Evolutionary conservation across 1,140 invertebrate species (phyloP), one percentile per base, ranked within the genome.

Genomic region (Babylonia areolata): DNA sequence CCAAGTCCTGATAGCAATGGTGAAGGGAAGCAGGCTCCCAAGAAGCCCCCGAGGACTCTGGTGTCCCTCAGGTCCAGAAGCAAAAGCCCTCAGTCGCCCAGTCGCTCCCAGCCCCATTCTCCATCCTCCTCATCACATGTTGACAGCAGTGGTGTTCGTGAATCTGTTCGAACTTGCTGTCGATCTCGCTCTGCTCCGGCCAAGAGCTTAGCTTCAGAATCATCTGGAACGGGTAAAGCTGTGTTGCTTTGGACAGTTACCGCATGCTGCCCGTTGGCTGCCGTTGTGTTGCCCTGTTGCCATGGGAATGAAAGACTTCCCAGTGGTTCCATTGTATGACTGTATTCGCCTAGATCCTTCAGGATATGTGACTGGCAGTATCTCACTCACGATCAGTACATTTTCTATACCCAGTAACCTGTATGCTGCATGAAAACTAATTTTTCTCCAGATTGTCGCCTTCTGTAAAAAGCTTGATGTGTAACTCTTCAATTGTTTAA

Each of bases 171-270:
- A 31, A 11, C 82, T 9, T 73, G 64, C 39, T 33, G 69, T 33
- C 82, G 69, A 23, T 73, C 82, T n/a, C 82, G 40, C 54, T 40
- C 40, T 17, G 69, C 82, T 28, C 82, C 35, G 69, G 69, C 69
- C 40, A 69, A 84, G 82, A 42, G 64, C n/a, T 31, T 37, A 5
- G 64, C 11, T 46, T 42, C 69, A 73, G 81, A n/a, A 35, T 58
- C 81, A 35, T 17, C 81, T n/a, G 20, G 46, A 6, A 35, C 81
- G 23, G 81, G 81, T 73, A 84, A 84, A 73, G 82, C 82, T 84
- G 82, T 75, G 69, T 46, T 75, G 82, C 82, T 75, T 84, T 84
- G n/a, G 69, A 28, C 37, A 37, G 69, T 84, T 69, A 84, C 69
- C 69, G 82, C 82, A 84, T 84, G 82, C 64, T 46, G 82, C 82